Evolutionary conservation across 1,140 invertebrate genomes (phyloP).

Genomic region (Macrobrachium rosenbergii): DNA sequence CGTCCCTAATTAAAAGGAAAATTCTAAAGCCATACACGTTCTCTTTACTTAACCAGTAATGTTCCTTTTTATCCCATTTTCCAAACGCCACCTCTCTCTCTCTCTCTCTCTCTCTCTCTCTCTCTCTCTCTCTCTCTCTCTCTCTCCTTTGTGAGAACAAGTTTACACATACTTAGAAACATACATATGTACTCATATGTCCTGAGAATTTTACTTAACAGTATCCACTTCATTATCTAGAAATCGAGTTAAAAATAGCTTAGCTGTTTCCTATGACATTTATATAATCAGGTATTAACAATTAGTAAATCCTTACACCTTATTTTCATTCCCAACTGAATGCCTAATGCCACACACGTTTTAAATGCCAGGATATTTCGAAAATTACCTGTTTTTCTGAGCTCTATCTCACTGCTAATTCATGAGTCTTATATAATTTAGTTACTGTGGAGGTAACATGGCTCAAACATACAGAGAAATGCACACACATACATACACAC

Average conservation of each 20-base stretch:
- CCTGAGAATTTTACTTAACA: not conserved
- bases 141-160: too few relatives aligned
- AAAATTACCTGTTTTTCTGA: too few relatives aligned
- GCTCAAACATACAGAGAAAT: too few relatives aligned
- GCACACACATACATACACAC: slow-evolving; percentile 24
- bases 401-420: not conserved
- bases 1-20: too few relatives aligned
- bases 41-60: not conserved
- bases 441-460: too few relatives aligned
- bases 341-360: too few relatives aligned
- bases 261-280: too few relatives aligned
- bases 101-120: slow-evolving; percentile 12
- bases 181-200: not conserved
- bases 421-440: not conserved
- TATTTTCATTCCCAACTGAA: too few relatives aligned
- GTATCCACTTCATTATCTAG: not conserved
- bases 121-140: not conserved
- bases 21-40: not conserved
- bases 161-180: not conserved
- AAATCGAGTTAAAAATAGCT: too few relatives aligned
- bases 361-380: too few relatives aligned
- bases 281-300: too few relatives aligned
- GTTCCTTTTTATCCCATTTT: not conserved
- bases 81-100: not conserved
- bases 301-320: too few relatives aligned